Evolutionary conservation across 1,140 invertebrate genomes (phyloP).

Genomic region (Antheraea mylitta): DNA sequence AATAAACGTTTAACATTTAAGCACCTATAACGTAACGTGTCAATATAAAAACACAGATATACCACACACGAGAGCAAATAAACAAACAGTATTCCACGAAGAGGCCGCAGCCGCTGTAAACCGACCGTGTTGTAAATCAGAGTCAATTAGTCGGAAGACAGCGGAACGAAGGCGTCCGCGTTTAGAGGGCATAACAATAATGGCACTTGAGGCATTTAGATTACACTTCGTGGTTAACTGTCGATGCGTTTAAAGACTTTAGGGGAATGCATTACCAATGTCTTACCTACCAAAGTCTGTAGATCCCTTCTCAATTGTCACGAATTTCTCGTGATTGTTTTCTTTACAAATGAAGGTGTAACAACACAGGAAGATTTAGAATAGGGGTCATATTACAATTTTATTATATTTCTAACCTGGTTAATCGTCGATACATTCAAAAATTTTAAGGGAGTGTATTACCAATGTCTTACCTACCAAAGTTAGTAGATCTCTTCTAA

Average conservation of each 20-base stretch:
- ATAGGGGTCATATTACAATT: too few species aligned
- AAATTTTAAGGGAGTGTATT: too few species aligned
- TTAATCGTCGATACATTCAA: too few species aligned
- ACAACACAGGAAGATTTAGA: too few species aligned
- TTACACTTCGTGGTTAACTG: not conserved
- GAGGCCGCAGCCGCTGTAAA: slow-evolving; percentile 38
- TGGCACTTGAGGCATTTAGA: not conserved
- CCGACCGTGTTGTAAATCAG: slow-evolving; percentile 57
- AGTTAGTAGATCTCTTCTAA: too few species aligned
- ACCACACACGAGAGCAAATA: slow-evolving; percentile 55
- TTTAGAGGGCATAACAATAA: slow-evolving; percentile 40
- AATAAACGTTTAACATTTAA: slow-evolving; percentile 2
- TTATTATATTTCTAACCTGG: too few species aligned
- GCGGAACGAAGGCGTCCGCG: slow-evolving; percentile 33
- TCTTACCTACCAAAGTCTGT: too few species aligned
- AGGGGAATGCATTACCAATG: too few species aligned
- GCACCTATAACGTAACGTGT: slow-evolving; percentile 11
- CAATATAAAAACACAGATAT: slow-evolving; percentile 3
- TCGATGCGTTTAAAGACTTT: not conserved
- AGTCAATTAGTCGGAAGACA: slow-evolving; percentile 54
- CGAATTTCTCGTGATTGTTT: too few species aligned
- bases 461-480: too few species aligned
- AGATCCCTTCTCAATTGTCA: too few species aligned
- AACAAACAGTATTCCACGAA: slow-evolving; percentile 47
- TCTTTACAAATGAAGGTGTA: too few species aligned